These are phyloP conservation scores for Cirrhinus mrigala DNA, from an alignment of 2,797 vertebrate genomes.

Conservation along the genomic window DNA sequence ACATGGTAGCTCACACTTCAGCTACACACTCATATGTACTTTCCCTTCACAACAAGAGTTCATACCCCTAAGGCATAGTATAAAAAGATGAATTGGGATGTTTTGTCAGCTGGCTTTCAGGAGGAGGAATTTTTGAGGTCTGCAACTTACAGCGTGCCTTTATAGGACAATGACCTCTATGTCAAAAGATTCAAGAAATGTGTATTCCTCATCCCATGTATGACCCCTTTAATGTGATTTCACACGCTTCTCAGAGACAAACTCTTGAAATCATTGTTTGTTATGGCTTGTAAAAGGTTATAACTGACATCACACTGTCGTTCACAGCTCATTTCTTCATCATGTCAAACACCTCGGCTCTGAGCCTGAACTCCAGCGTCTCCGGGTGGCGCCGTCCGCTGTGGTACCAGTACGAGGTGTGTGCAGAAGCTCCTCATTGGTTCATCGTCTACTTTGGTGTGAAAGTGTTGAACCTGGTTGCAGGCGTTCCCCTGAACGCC, in stretches of 20 bases:
- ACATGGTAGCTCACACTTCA: not conserved
- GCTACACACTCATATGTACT: not conserved
- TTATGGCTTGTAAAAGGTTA: not conserved
- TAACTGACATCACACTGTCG: not conserved
- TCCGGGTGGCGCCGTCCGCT: constrained; percentile 37
- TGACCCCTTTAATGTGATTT: not conserved
- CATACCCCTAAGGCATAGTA: not conserved
- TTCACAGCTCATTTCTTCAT: constrained; percentile 21
- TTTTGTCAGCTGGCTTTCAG: not conserved
- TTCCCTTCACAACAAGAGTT: not conserved
- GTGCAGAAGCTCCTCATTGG: constrained; percentile 68
- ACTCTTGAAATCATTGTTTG: not conserved
- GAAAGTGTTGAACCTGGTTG: constrained; percentile 75
- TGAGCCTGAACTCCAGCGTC: constrained; percentile 37
- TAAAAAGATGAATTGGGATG: not conserved
- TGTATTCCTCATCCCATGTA: not conserved
- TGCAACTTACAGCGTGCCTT: not conserved
- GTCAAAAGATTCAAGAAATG: no score
- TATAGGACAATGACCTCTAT: no score
- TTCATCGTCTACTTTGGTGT: constrained; percentile 76
- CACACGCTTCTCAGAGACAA: not conserved
- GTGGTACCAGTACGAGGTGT: constrained; percentile 74
- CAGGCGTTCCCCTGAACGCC: constrained; percentile 75
- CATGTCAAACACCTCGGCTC: constrained; percentile 52
- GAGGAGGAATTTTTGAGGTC: not conserved